These are phyloP conservation scores for Sminthopsis crassicaudata DNA, from an alignment of 2,113 vertebrate genomes.

Conservation along the genomic window DNA sequence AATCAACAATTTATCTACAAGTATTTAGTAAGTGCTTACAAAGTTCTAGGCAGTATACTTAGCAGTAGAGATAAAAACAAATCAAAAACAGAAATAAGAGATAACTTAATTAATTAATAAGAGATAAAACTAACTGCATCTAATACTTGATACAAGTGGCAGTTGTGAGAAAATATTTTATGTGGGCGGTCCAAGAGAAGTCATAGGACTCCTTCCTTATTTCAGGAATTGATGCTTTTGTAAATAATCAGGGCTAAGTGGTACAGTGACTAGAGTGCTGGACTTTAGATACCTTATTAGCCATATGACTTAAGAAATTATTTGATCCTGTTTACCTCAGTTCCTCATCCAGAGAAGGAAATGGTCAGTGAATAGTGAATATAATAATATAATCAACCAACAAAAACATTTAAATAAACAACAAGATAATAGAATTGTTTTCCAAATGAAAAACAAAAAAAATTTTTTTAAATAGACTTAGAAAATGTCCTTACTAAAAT, in stretches of 20 bases:
- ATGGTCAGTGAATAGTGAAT: neutral
- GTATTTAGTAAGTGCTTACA: neutral
- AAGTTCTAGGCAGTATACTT: neutral
- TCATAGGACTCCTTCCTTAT: neutral
- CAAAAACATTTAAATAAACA: neutral
- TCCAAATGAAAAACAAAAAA: neutral
- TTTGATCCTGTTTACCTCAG: no score
- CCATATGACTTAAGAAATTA: no score
- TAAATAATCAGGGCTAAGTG: no score
- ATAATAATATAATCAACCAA: neutral
- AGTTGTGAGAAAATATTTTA: neutral
- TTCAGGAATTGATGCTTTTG: neutral
- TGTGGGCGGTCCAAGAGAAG: neutral
- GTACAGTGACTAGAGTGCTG: no score
- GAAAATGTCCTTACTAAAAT: neutral
- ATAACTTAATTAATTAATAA: no score
- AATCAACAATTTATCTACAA: neutral
- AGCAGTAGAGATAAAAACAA: neutral
- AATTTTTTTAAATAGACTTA: no score
- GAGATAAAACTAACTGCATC: neutral
- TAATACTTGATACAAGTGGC: neutral
- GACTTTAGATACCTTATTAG: no score
- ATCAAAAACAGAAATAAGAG: neutral
- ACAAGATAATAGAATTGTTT: neutral
- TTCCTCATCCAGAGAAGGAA: no score